These are phyloP conservation scores for Ceryle rudis DNA, from an alignment of 2,797 vertebrate genomes.

Conservation along the genomic window DNA sequence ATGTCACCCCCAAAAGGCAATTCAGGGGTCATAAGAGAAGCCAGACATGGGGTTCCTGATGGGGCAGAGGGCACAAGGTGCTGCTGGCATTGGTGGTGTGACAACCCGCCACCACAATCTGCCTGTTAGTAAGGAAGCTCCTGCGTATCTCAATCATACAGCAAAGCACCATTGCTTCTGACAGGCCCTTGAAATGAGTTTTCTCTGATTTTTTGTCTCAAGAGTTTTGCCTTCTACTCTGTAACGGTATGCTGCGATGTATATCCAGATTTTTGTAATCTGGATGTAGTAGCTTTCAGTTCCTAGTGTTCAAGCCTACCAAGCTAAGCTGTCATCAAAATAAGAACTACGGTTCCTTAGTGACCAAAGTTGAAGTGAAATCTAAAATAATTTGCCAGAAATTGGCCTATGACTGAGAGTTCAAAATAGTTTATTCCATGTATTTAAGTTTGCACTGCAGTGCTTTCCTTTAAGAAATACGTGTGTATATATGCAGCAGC, in stretches of 20 bases:
- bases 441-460: conserved; percentile 29
- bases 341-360: not conserved
- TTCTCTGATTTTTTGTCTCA: not conserved
- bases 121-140: not conserved
- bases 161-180: not conserved
- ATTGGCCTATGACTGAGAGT: not conserved
- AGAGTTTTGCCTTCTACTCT: not conserved
- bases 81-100: not conserved
- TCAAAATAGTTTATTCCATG: not conserved
- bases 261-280: not conserved
- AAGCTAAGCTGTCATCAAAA: not conserved
- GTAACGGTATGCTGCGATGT: not conserved
- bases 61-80: not conserved
- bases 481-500: not conserved
- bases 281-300: not conserved
- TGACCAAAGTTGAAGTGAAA: not conserved
- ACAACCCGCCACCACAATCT: fast-evolving
- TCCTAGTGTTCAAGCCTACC: not conserved
- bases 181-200: not conserved
- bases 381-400: not conserved
- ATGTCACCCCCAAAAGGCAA: not conserved
- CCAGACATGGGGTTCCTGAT: not conserved
- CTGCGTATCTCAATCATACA: not conserved
- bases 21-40: not conserved
- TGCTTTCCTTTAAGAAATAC: conserved; percentile 26